Percentiles rank a stretch among this genome's conserved stretches.
Evolutionary conservation across 2,888 invertebrate genomes (phyloP).

Genomic region (Mimumesa dahlbomi): DNA sequence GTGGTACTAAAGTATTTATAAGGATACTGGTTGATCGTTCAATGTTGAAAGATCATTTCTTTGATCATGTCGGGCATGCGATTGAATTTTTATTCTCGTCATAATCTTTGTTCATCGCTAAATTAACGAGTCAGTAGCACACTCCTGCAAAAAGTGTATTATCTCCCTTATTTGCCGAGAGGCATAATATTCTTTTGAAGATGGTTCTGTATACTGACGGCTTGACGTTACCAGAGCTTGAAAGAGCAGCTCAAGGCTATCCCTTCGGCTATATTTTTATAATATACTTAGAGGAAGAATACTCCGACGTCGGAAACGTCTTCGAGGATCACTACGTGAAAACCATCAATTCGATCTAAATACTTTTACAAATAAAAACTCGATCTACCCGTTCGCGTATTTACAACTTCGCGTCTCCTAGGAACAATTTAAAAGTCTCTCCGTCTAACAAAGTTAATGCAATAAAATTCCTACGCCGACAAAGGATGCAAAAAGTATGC

Average conservation of each 20-base stretch:
- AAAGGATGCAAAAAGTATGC: not conserved
- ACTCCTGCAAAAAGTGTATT: constrained; percentile 15
- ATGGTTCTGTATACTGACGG: not conserved
- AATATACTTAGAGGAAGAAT: no score
- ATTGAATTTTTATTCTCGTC: not conserved
- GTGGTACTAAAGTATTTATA: no score
- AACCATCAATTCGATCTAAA: no score
- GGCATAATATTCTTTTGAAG: not conserved
- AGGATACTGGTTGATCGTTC: no score
- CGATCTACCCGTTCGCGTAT: no score
- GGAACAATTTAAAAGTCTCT: no score
- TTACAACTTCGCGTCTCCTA: no score
- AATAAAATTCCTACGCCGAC: not conserved
- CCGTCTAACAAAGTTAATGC: no score
- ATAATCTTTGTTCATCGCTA: not conserved
- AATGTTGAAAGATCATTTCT: no score
- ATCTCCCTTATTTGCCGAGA: not conserved
- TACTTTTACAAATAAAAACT: no score
- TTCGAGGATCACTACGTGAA: not conserved
- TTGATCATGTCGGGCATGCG: no score
- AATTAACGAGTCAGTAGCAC: constrained; percentile 1
- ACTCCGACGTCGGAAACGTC: not conserved
- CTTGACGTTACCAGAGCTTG: not conserved
- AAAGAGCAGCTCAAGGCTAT: not conserved
- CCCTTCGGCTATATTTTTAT: not conserved